Evolutionary conservation across 2,113 vertebrate species (phyloP), one percentile per base, ranked within the genome.

Genomic region (Tylochromis polylepis): DNA sequence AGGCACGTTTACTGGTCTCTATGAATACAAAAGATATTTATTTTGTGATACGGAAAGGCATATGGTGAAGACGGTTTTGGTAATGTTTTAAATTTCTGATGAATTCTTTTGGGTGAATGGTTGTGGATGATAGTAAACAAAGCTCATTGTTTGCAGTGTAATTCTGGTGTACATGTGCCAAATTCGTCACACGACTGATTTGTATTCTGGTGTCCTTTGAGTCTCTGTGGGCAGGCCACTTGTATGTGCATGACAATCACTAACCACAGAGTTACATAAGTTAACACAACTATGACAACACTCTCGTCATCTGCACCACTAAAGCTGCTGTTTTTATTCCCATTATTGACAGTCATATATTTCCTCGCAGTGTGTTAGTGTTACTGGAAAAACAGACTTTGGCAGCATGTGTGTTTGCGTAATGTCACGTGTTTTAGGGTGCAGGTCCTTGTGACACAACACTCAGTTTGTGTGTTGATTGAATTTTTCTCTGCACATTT

Each of bases 361-460:
- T 14, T 70, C 31, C 7, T 57, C 2, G 10, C 43, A 41, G 43
- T 79, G 20, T 15, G 5, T 57, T 10, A 79, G 5, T 24, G 49
- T n/a, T 36, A 56, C 31, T 53, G 46, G 31, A 22, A 51, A 20
- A 62, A 65, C 20, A 34, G 56, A 62, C 85, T 46, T 91, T 87
- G 67, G 51, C 49, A 83, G 57, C 14, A 0, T 72, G 65, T 81
- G 57, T 38, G 92, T 87, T 92, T 93, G 46, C 34, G 24, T 53
- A 83, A 75, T 49, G 87, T 92, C 87, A 84, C 83, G 18, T 85
- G 89, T 82, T 87, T 87, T 27, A 38, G 5, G 14, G 46, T 81
- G 20, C 43, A 62, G 27, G 62, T 87, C 56, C 67, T 89, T 5
- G 70, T 77, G 79, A 79, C 81, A 84, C 27, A 62, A 22, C 46